Conservation (phyloP, 53 echinoderm and acorn worm species). For the Apostichopus leukothele region DNA sequence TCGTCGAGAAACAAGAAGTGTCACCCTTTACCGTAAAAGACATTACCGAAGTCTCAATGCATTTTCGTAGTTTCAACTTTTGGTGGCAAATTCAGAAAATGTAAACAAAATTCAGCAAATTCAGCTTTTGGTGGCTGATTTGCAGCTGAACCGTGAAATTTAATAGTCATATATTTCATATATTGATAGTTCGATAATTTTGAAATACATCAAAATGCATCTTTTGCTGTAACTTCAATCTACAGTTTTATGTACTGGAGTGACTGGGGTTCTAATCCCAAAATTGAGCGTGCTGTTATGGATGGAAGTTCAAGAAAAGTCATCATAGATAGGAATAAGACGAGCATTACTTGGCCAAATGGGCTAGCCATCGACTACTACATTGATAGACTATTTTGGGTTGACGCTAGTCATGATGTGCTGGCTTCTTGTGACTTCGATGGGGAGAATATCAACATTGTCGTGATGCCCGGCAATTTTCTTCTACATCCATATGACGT, state of each 20-base stretch:
- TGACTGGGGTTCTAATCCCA: slow-evolving; percentile 77
- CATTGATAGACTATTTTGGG: slow-evolving; percentile 79
- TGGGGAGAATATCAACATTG: slow-evolving; percentile 58
- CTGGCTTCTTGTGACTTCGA: slow-evolving; percentile 73
- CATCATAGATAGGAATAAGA: slow-evolving; percentile 48
- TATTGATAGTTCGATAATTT: no score
- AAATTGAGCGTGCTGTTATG: slow-evolving; percentile 90
- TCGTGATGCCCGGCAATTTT: slow-evolving; percentile 53
- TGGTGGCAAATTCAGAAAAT: no score
- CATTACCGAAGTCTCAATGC: no score
- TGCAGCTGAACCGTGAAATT: no score
- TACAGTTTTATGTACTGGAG: slow-evolving; percentile 88
- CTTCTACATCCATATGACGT: slow-evolving; percentile 85
- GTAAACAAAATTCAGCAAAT: no score
- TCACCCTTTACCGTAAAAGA: no score
- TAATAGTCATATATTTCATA: no score
- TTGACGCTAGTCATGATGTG: slow-evolving; percentile 77
- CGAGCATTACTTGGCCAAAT: slow-evolving; percentile 79
- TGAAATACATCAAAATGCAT: no score
- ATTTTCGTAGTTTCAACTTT: no score
- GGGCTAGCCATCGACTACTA: slow-evolving; percentile 89
- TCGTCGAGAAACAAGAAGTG: no score
- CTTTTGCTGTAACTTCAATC: neutral
- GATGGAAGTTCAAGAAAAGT: slow-evolving; percentile 63
- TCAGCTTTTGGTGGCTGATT: no score